These are phyloP conservation scores for Lasioglossum baleicum DNA, from an alignment of 1,140 invertebrate genomes.

Conservation along the genomic window DNA sequence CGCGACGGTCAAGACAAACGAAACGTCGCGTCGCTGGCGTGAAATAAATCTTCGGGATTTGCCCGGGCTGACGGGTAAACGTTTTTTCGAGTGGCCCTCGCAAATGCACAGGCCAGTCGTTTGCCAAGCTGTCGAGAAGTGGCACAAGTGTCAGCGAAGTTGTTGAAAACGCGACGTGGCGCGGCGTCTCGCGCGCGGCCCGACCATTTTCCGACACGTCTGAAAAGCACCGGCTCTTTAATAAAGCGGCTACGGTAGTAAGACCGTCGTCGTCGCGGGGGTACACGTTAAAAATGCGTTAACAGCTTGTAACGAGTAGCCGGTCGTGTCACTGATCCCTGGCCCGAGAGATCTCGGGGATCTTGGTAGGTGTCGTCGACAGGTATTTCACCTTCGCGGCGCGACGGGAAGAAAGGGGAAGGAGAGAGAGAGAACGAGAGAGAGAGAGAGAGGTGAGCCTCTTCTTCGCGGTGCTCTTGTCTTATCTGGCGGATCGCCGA, in stretches of 20 bases:
- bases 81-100: conserved; percentile 10
- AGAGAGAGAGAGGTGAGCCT: background rate
- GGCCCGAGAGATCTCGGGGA: background rate
- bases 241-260: conserved; percentile 12
- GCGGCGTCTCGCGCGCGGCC: background rate
- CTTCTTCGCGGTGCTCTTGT: conserved; percentile 4
- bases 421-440: background rate
- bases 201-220: conserved; percentile 19
- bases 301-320: conserved; percentile 40
- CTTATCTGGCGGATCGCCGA: conserved; percentile 29
- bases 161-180: conserved; percentile 34
- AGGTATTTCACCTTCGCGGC: conserved; percentile 28
- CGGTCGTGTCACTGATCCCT: conserved; percentile 27
- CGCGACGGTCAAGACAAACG: no score
- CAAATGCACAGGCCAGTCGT: background rate
- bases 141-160: conserved; percentile 28
- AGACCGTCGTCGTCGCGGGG: conserved; percentile 15
- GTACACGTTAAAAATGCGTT: conserved; percentile 41
- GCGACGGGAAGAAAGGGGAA: background rate
- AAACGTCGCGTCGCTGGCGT: no score
- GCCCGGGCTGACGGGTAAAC: conserved; percentile 5
- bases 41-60: background rate
- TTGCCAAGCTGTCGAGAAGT: conserved; percentile 39
- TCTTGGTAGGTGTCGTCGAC: conserved; percentile 31
- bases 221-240: background rate